Base-by-base conservation (phyloP, 2,888 invertebrate genomes). In the Dryadula phaetusa region DNA sequence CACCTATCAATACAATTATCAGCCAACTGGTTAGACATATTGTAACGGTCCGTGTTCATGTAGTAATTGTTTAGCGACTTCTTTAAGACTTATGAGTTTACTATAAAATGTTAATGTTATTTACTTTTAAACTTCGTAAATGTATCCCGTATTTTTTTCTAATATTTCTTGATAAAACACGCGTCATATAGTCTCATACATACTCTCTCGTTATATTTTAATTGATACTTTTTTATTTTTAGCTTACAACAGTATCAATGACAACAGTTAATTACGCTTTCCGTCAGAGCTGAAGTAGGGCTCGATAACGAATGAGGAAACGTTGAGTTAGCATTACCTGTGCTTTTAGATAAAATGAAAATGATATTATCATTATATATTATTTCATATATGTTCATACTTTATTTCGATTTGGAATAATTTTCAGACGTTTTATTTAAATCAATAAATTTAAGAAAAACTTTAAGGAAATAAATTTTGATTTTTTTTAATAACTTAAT, bases 1-100 rank as follows among this genome's bases (percentile, higher is more conserved):
- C 79, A 96, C 96, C 0, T 96, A 96, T 83, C 81, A 93, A 90
- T 81, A 93, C 89, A 87, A 95, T 94, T 77, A 95, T 93, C 79
- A 93, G 87, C 86, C 88, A 8, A 89, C 87, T 69, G 7, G 92
- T 91, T 64, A 84, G 83, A 77, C 12, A 40, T 25, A 5, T 22
- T 58, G 16, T 53, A 28, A 54, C 14, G 20, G 3, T 63, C 16
- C 25, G 16, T 52, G 1, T 25, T 16, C 49, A 28, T 18, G 16
- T 25, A 32, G 28, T 16, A 16, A 49, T 6, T 3, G 40, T 47
- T 47, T 14, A n/a, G 16, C 25, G 4, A 6, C 28, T 16, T 25
- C 1, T 7, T n/a, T 3, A 49, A 25, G 2, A 1, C 5, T 22
- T 22, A 5, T 20, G 3, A 14, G 8, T 20, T 46, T 18, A 8